Base-by-base conservation (phyloP, 1,140 invertebrate species). In the Oscheius sp. region DNA sequence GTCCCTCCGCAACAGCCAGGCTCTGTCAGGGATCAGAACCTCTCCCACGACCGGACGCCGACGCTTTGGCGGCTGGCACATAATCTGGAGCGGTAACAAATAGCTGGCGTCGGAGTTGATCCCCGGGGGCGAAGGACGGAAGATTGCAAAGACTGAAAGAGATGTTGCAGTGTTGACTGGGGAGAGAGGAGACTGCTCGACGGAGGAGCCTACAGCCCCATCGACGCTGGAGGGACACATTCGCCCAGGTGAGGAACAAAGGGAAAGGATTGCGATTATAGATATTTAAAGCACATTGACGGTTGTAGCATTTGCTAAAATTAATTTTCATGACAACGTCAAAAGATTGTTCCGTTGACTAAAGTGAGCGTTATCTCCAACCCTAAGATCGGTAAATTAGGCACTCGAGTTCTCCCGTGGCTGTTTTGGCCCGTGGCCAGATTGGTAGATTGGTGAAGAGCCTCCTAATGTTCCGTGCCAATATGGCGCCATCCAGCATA, bases 131-230 rank as follows among this genome's bases (percentile, higher is more conserved):
- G 7, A 55, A 55, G 49, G 23, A 23, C 7, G 7, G 23, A 4
- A 7, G 7, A 7, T 15, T 55, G 49, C 15, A 55, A 55, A n/a
- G n/a, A n/a, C n/a, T n/a, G n/a, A 64, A 3, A 20, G 13, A 26
- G 35, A 63, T 13, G 3, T 71, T 71, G 63, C 69, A 71, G 69
- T 64, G 23, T 71, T 38, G 69, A 71, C 36, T 71, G 69, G 69
- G 58, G 58, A n/a, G 69, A 71, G n/a, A 23, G 69, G 7, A 31
- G 38, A 49, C 46, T 55, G 23, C 63, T 73, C 31, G 71, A 73
- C 66, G 62, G 62, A 73, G 32, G 32, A n/a, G 45, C 62, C 3
- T 73, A 52, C 34, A 45, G 45, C 31, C 46, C 71, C 31, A 73
- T 67, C 38, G 69, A 71, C 36, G 59, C 42, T 31, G 52, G 59